Percentiles rank a stretch among this genome's conserved stretches.
phyloP scores from a whole-genome alignment of 2,113 vertebrate species.

The Monarcha castaneiventris region DNA sequence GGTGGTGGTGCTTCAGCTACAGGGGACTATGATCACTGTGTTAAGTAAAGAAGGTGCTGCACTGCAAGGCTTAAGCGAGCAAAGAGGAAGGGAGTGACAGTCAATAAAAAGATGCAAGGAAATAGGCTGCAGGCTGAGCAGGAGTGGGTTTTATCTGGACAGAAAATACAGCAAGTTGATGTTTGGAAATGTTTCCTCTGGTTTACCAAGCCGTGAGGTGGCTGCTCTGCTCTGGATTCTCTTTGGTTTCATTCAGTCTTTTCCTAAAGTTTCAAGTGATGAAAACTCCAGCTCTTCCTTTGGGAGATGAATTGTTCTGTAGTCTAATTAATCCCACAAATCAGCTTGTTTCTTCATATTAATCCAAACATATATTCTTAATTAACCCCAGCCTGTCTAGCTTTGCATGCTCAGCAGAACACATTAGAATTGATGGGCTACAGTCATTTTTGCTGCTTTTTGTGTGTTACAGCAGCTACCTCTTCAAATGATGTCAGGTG shows the following conservation, averaged over 20 bases:
- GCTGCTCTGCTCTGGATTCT: not conserved
- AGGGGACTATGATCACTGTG: not conserved
- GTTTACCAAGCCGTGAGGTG: not conserved
- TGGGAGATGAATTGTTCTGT: not conserved
- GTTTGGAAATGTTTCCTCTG: not conserved
- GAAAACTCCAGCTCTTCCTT: not conserved
- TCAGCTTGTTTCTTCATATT: not conserved
- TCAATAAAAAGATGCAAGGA: not conserved
- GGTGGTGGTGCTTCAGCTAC: not conserved
- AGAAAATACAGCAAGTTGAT: not conserved
- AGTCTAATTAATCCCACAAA: not conserved
- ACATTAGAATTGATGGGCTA: not conserved
- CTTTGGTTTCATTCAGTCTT: not conserved
- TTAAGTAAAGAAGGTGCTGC: not conserved
- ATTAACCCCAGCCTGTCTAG: not conserved
- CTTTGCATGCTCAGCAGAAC: not conserved
- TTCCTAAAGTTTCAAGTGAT: not conserved
- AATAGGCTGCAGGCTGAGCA: not conserved
- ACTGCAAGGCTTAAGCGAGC: not conserved
- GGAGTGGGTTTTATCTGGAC: not conserved
- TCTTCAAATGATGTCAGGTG: not conserved
- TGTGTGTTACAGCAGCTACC: not conserved
- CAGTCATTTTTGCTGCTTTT: not conserved
- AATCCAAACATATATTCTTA: not conserved
- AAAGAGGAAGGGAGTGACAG: not conserved